phyloP scores from a whole-genome alignment of 2,113 vertebrate genomes.

The Serilophus lunatus region DNA sequence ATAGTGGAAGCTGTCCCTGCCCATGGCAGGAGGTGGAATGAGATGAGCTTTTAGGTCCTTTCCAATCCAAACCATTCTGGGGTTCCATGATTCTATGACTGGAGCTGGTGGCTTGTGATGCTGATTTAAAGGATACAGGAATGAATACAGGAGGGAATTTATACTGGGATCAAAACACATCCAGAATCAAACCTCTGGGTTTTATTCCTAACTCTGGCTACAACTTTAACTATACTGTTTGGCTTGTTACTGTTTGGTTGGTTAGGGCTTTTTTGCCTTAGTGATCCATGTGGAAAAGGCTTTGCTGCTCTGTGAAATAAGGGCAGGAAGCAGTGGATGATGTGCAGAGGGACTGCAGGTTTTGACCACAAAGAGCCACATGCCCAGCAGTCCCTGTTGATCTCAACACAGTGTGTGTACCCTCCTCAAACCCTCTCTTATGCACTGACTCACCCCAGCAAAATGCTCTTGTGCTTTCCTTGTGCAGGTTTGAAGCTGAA shows the following conservation, averaged over 20 bases:
- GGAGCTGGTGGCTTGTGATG: rapidly evolving
- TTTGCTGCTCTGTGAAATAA: not conserved
- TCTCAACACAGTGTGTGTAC: rapidly evolving
- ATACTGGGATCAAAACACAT: not conserved
- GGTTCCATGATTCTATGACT: not conserved
- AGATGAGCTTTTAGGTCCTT: not conserved
- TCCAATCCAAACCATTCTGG: not conserved
- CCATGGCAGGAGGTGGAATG: rapidly evolving
- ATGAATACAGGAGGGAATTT: not conserved
- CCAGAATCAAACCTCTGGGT: not conserved
- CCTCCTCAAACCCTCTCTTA: not conserved
- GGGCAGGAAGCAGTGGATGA: not conserved
- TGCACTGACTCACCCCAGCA: not conserved
- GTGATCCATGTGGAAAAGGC: not conserved
- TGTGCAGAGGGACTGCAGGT: not conserved
- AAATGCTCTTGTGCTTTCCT: not conserved
- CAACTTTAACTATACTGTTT: rapidly evolving
- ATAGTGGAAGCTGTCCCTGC: not conserved
- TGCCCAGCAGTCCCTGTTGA: not conserved
- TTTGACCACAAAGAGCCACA: rapidly evolving
- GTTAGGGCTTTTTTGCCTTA: not conserved
- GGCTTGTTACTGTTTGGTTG: too few relatives aligned
- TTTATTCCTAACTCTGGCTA: not conserved
- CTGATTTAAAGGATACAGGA: rapidly evolving
- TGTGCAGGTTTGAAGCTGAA: not conserved